Conservation (phyloP, 2,797 vertebrate genomes). For the Rhyacichthys aspro region DNA sequence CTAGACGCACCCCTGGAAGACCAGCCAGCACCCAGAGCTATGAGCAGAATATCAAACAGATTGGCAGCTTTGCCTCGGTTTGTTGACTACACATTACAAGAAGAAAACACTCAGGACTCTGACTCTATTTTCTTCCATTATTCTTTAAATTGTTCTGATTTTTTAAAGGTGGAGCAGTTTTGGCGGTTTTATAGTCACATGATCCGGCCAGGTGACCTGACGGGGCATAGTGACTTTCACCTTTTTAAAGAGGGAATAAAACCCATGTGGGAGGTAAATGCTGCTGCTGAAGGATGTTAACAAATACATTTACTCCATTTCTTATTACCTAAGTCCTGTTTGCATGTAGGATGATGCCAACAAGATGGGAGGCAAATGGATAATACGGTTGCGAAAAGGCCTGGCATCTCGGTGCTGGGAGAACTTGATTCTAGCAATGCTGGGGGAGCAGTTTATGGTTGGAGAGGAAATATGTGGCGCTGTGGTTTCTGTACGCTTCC, state of each 20-base stretch:
- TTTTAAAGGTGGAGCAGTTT: conserved; percentile 85
- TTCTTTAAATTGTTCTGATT: neutral
- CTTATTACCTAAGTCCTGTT: conserved; percentile 2
- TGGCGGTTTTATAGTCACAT: conserved; percentile 90
- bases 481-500: conserved; percentile 95
- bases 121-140: neutral
- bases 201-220: conserved; percentile 86
- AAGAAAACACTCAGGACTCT: neutral
- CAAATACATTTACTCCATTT: neutral
- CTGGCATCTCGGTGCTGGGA: conserved; percentile 98
- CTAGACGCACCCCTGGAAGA: conserved; percentile 85
- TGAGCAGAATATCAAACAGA: conserved; percentile 89
- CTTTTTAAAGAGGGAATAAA: conserved; percentile 89
- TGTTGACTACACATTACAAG: conserved; percentile 3
- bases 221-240: conserved; percentile 89
- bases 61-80: conserved; percentile 87
- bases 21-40: conserved; percentile 88
- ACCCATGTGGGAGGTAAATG: conserved; percentile 87
- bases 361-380: conserved; percentile 89
- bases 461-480: conserved; percentile 99
- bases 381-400: conserved; percentile 90
- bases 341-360: conserved; percentile 84
- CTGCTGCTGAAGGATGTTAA: neutral
- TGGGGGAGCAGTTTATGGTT: conserved; percentile 99
- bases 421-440: conserved; percentile 96